A percentile compares a stretch with the other conserved stretches of the same genome.
Evolutionary conservation across 2,888 invertebrate genomes (phyloP).

Genomic region (Cyclophora punctaria): DNA sequence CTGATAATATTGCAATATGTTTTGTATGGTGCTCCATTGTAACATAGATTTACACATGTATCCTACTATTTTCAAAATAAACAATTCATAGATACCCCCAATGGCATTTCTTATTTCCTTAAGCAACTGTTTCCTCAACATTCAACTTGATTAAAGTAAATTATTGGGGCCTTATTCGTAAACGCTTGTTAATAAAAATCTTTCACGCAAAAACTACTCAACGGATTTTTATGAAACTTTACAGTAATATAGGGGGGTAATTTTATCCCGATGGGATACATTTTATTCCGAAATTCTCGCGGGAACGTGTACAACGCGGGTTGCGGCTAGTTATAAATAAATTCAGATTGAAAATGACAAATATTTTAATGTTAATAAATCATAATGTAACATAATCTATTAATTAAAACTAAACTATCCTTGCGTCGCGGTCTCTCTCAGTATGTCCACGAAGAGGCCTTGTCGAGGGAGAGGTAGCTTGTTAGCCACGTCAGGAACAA

Average conservation of each 20-base stretch:
- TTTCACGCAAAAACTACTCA: no score
- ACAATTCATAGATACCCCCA: slow-evolving; percentile 49
- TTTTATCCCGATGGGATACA: no score
- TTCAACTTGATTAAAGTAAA: no score
- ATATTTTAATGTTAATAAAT: slow-evolving; percentile 8
- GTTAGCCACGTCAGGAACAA: slow-evolving; percentile 52
- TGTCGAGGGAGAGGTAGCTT: slow-evolving; percentile 42
- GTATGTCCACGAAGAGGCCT: slow-evolving; percentile 46
- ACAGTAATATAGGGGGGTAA: no score
- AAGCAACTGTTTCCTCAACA: no score
- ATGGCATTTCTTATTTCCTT: no score
- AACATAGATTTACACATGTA: slow-evolving; percentile 67
- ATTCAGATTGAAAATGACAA: neutral
- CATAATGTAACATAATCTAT: slow-evolving; percentile 4
- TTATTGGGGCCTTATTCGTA: no score
- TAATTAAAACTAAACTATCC: slow-evolving; percentile 8
- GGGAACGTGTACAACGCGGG: no score
- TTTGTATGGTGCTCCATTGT: slow-evolving; percentile 69
- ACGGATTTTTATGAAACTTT: no score
- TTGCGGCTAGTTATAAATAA: no score
- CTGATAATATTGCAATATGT: slow-evolving; percentile 49
- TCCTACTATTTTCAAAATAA: slow-evolving; percentile 66
- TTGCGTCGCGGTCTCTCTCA: slow-evolving; percentile 17
- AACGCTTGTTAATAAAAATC: no score
- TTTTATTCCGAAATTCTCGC: no score